Conservation (phyloP, 1,140 invertebrate genomes). For the Zaprionus capensis region DNA sequence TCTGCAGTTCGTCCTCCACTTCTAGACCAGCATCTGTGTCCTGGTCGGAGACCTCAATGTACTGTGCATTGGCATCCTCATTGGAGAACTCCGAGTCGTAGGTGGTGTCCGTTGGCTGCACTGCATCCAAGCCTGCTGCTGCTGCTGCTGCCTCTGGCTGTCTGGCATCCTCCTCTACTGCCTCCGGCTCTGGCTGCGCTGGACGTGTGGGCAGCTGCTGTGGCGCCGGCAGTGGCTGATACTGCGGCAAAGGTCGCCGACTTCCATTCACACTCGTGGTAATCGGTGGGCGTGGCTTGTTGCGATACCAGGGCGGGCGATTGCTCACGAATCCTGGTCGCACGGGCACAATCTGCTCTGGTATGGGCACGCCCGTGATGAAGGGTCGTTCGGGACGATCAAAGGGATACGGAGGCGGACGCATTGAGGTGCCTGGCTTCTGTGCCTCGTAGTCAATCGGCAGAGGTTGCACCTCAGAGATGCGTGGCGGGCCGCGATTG, state of each 20-base stretch:
- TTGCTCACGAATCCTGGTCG: constrained; percentile 85
- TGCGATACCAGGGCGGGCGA: constrained; percentile 87
- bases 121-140: constrained; percentile 48
- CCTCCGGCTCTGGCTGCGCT: constrained; percentile 41
- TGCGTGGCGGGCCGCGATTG: constrained; percentile 93
- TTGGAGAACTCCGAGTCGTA: constrained; percentile 81
- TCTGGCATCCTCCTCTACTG: constrained; percentile 28
- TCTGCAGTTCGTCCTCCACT: constrained; percentile 58
- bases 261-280: constrained; percentile 71
- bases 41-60: constrained; percentile 79
- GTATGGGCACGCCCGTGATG: constrained; percentile 89
- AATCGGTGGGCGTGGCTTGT: constrained; percentile 85
- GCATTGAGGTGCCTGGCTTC: constrained; percentile 79
- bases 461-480: constrained; percentile 89
- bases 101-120: constrained; percentile 74
- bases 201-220: constrained; percentile 43
- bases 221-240: constrained; percentile 85
- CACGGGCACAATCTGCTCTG: constrained; percentile 89
- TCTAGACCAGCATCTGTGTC: constrained; percentile 63
- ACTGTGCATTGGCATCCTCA: constrained; percentile 76
- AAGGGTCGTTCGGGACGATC: constrained; percentile 87
- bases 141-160: constrained; percentile 27
- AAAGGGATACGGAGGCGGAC: constrained; percentile 87
- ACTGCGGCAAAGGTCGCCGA: constrained; percentile 85
- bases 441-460: constrained; percentile 88